Evolutionary conservation across 1,140 invertebrate genomes (phyloP).

Genomic region (Drosophila erecta): DNA sequence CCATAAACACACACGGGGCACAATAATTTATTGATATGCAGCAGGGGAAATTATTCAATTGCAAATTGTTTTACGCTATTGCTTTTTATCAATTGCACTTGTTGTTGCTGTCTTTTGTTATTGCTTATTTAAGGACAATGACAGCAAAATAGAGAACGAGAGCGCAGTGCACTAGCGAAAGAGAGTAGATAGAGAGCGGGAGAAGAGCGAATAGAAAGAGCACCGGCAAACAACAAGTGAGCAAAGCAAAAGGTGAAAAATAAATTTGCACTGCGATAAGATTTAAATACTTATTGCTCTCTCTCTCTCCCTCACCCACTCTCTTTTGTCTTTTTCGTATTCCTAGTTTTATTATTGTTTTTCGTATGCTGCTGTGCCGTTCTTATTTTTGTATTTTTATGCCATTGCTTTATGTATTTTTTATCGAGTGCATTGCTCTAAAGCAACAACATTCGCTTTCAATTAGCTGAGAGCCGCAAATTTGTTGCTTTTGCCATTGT

Average conservation of each 20-base stretch:
- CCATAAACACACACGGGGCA: conserved; percentile 19
- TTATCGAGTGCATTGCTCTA: conserved; percentile 63
- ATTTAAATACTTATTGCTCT: conserved; percentile 32
- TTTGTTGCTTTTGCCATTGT: conserved; percentile 49
- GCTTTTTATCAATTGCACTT: conserved; percentile 44
- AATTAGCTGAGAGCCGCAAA: conserved; percentile 67
- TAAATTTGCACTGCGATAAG: conserved; percentile 43
- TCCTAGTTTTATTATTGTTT: conserved; percentile 39
- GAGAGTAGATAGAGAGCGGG: conserved; percentile 31
- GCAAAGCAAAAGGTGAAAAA: conserved; percentile 34
- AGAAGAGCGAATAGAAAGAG: conserved; percentile 24
- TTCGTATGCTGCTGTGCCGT: conserved; percentile 17
- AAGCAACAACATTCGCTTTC: conserved; percentile 58
- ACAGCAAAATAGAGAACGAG: conserved; percentile 16
- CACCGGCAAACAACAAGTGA: conserved; percentile 76
- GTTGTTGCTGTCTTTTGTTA: conserved; percentile 36
- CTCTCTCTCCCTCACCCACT: conserved; percentile 1
- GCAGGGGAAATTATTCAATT: conserved; percentile 36
- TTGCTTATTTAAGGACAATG: conserved; percentile 58
- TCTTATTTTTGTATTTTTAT: conserved; percentile 62
- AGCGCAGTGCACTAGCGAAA: conserved; percentile 8
- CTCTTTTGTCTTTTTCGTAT: background rate
- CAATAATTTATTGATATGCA: conserved; percentile 39
- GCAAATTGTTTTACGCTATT: conserved; percentile 21
- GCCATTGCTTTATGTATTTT: conserved; percentile 41